Evolutionary conservation across 2,797 vertebrate genomes (phyloP).

Genomic region (Manis pentadactyla): DNA sequence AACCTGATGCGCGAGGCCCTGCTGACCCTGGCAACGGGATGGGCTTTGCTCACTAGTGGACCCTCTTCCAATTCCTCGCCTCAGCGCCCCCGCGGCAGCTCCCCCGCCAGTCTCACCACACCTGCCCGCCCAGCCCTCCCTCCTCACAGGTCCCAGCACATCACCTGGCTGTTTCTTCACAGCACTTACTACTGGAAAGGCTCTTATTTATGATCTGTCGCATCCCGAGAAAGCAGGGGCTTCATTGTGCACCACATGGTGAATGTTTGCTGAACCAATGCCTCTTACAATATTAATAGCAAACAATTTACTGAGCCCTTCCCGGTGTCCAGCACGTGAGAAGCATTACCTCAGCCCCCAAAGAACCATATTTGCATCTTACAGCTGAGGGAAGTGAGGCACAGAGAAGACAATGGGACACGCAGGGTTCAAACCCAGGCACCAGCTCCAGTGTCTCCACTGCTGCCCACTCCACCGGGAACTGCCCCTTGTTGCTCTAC

Average conservation of each 20-base stretch:
- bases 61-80: background rate
- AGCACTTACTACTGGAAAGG: background rate
- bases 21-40: rapidly evolving
- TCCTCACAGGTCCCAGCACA: background rate
- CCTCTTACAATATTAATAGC: background rate
- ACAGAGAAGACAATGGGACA: too few relatives aligned
- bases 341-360: background rate
- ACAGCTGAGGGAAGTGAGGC: background rate
- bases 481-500: background rate
- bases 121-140: background rate
- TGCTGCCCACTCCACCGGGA: rapidly evolving
- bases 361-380: background rate
- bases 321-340: background rate
- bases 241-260: background rate
- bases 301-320: background rate
- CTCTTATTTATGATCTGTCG: rapidly evolving
- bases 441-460: background rate
- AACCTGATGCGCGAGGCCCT: background rate
- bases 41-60: background rate
- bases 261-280: background rate
- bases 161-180: background rate
- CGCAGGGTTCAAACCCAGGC: background rate
- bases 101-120: background rate
- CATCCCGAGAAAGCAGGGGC: background rate
- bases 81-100: background rate